Conservation (phyloP, 2,797 vertebrate genomes). For the Pristis pectinata region DNA sequence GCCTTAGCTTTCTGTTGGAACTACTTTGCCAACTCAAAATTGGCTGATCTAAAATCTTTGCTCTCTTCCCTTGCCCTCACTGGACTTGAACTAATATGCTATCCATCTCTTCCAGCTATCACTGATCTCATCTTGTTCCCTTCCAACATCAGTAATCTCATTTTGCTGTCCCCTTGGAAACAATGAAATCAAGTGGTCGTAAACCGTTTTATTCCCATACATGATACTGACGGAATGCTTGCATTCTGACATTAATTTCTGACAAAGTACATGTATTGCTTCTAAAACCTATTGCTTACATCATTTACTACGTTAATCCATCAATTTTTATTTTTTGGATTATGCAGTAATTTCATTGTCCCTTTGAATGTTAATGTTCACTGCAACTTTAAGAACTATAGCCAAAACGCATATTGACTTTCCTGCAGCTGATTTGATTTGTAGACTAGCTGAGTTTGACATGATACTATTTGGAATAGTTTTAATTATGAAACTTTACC, state of each 20-base stretch:
- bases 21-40: not conserved
- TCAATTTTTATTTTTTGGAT: not conserved
- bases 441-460: not conserved
- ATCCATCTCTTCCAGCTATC: not conserved
- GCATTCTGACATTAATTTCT: not conserved
- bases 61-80: not conserved
- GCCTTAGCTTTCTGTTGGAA: not conserved
- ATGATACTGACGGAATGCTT: not conserved
- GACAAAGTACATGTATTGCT: too few species aligned
- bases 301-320: not conserved
- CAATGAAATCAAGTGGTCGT: not conserved
- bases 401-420: not conserved
- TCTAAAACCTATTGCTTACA: too few species aligned
- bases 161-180: not conserved
- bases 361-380: not conserved
- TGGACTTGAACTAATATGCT: not conserved
- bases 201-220: not conserved
- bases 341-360: not conserved
- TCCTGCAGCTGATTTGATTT: not conserved
- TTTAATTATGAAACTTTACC: not conserved
- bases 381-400: not conserved
- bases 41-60: not conserved
- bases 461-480: not conserved
- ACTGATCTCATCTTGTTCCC: not conserved
- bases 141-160: not conserved